Evolutionary conservation across 2,888 invertebrate species (phyloP), one percentile per base, ranked within the genome.

Genomic region (Aphrophora alni): DNA sequence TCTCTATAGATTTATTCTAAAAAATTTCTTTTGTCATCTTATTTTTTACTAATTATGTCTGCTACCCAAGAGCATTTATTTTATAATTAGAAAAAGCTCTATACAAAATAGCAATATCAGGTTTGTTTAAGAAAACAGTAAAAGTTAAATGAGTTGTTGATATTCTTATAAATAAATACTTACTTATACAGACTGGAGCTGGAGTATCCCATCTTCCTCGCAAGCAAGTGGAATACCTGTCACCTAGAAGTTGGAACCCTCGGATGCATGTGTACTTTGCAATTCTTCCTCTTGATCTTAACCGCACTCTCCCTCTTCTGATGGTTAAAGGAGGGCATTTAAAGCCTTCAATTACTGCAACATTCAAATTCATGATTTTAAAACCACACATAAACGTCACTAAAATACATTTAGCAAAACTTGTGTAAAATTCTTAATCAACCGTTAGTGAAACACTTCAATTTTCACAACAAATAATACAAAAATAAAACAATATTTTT

Each of bases 201-300:
- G 90, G 90, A 1, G 90, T 90, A 83, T 94, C 94, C 96, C 96
- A 97, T n/a, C 89, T 86, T 0, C 94, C 94, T 44, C 90, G 88
- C 28, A 90, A 88, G 86, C 96, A 96, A 24, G 92, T 93, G 24
- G 93, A 91, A 85, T 93, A 93, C 85, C 89, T 91, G 84, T 93
- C 93, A 0, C 95, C 96, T 0, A 93, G 90, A 38, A 95, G 88
- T 51, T 90, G 89, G 87, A 90, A 95, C 0, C 92, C 91, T 0
- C 87, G 84, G 71, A 88, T 87, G 86, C 95, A 95, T 24, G 87
- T 86, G 86, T 91, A 93, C 86, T 90, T 91, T n/a, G 91, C 90
- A 44, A 92, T 88, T 82, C 90, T 89, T 0, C 91, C 90, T 73
- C 90, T 88, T 44, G 89, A 89, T 38, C 91, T 88, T 10, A 88